Conservation (phyloP, 2,797 vertebrate species). For the Buceros bicornis region DNA sequence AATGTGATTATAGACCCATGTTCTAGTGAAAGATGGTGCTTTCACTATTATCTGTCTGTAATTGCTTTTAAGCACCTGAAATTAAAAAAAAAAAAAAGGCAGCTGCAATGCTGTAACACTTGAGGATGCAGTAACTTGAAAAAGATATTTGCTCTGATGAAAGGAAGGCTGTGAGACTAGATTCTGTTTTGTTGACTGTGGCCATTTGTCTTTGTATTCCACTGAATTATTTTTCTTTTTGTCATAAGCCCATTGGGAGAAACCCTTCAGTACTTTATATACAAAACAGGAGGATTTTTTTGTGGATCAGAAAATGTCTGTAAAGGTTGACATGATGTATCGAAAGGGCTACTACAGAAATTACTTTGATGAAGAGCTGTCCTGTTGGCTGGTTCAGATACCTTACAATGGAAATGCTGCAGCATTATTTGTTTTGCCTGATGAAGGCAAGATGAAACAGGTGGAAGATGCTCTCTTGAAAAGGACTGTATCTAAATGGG, state of each 20-base stretch:
- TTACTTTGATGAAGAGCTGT: slow-evolving; percentile 81
- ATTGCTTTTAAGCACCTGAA: not conserved
- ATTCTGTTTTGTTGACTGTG: not conserved
- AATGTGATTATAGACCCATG: not conserved
- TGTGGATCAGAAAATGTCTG: slow-evolving; percentile 76
- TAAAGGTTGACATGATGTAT: slow-evolving; percentile 90
- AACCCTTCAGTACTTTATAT: slow-evolving; percentile 23
- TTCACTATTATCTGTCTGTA: not conserved
- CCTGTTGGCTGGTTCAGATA: slow-evolving; percentile 82
- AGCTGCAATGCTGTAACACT: not conserved
- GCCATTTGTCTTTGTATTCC: not conserved
- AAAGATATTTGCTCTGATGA: not conserved
- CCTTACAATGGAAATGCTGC: slow-evolving; percentile 77
- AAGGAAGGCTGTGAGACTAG: not conserved
- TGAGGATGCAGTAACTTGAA: not conserved
- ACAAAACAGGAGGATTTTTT: slow-evolving; percentile 76
- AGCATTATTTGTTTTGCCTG: slow-evolving; percentile 86
- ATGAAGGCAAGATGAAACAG: slow-evolving; percentile 82
- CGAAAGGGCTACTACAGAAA: slow-evolving; percentile 76
- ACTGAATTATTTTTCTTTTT: not conserved
- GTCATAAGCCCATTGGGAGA: slow-evolving; percentile 73
- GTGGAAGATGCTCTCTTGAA: slow-evolving; percentile 83
- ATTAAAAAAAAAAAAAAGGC: not conserved
- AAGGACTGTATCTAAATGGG: slow-evolving; percentile 80
- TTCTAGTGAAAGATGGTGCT: not conserved